Evolutionary conservation across 2,113 vertebrate species (phyloP).

Genomic region (Paralichthys olivaceus): DNA sequence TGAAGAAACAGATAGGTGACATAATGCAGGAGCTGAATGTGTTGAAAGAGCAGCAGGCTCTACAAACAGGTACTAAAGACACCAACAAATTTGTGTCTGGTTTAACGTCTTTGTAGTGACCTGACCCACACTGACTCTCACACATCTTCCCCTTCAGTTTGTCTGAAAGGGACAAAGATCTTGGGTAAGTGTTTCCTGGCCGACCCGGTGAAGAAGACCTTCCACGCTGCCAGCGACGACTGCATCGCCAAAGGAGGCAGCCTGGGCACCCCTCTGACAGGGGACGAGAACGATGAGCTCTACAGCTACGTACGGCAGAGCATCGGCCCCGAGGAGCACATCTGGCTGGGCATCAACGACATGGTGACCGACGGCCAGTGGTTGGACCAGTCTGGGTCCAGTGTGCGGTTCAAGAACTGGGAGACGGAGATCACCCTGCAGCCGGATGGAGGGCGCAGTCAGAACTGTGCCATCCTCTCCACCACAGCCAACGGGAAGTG

Average conservation of each 20-base stretch:
- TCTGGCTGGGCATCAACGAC: conserved; percentile 96
- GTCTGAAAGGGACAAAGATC: conserved; percentile 92
- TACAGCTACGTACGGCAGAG: conserved; percentile 87
- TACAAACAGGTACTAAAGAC: conserved; percentile 88
- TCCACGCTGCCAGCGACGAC: conserved; percentile 90
- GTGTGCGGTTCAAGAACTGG: conserved; percentile 92
- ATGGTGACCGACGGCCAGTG: conserved; percentile 87
- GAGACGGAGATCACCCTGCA: conserved; percentile 93
- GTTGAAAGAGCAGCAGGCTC: conserved; percentile 92
- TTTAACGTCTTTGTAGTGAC: background rate
- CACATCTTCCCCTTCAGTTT: conserved; percentile 79
- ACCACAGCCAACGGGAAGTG: conserved; percentile 87
- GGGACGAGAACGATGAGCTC: conserved; percentile 90
- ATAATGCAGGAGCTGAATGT: conserved; percentile 88
- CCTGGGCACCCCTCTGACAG: conserved; percentile 84
- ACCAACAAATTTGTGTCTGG: background rate
- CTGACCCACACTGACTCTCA: background rate
- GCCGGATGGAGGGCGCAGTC: conserved; percentile 88
- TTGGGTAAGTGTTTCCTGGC: conserved; percentile 92
- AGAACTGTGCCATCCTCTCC: conserved; percentile 91
- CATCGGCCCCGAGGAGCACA: conserved; percentile 82
- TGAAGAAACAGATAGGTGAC: conserved; percentile 87
- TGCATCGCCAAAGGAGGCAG: conserved; percentile 92
- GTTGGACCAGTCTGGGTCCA: conserved; percentile 87
- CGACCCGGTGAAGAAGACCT: conserved; percentile 82